Percentiles rank a stretch among this genome's conserved stretches.
phyloP scores from a whole-genome alignment of 2,113 vertebrate genomes.

The Python bivittatus region DNA sequence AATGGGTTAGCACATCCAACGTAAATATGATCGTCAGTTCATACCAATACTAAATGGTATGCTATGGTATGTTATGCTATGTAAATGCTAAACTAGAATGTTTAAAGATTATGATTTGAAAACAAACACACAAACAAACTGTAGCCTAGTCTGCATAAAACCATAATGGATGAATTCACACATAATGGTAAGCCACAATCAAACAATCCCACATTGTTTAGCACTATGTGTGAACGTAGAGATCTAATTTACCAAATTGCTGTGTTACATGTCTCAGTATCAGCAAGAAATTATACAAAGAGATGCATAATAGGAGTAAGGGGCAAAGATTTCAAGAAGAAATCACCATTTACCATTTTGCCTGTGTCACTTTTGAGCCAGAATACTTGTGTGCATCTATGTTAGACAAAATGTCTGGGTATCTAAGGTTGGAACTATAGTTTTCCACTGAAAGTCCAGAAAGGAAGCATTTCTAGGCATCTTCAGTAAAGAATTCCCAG shows the following conservation, averaged over 20 bases:
- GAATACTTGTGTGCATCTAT: constrained; percentile 38
- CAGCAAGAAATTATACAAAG: not conserved
- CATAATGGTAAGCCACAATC: not conserved
- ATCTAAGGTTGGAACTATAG: not conserved
- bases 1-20: too few relatives aligned
- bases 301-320: not conserved
- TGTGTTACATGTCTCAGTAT: not conserved
- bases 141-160: not conserved
- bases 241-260: not conserved
- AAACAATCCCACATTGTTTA: not conserved
- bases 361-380: constrained; percentile 3
- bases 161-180: not conserved
- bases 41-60: too few relatives aligned
- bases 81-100: not conserved
- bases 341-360: not conserved
- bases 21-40: too few relatives aligned
- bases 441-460: not conserved
- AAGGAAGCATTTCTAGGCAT: not conserved
- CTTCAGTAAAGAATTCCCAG: not conserved
- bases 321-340: constrained; percentile 7
- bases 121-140: too few relatives aligned
- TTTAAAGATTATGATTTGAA: not conserved
- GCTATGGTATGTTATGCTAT: not conserved
- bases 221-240: not conserved
- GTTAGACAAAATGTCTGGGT: not conserved